Evolutionary conservation across 2,888 invertebrate genomes (phyloP).

Genomic region (Stenodema calcarata): DNA sequence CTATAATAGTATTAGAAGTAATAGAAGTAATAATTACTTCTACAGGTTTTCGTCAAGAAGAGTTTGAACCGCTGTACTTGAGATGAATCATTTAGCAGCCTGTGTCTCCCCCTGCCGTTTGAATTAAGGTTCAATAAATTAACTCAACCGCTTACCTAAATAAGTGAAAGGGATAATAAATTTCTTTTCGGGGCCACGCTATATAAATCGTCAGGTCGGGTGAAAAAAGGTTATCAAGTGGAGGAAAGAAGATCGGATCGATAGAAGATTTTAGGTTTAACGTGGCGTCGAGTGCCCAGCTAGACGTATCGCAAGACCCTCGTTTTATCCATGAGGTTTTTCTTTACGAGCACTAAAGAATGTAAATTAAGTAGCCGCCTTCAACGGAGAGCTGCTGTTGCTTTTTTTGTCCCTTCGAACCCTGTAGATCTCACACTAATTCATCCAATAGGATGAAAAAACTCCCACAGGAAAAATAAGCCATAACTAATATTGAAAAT

Average conservation of each 20-base stretch:
- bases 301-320: neutral
- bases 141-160: neutral
- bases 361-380: neutral
- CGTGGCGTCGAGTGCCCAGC: neutral
- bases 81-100: too few species aligned
- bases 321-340: neutral
- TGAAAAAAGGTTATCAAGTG: slow-evolving; percentile 5
- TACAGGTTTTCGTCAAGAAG: too few species aligned
- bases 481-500: too few species aligned
- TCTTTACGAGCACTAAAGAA: neutral
- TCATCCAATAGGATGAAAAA: too few species aligned
- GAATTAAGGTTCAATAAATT: neutral
- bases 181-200: neutral
- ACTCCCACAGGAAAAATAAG: too few species aligned
- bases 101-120: neutral
- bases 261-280: slow-evolving; percentile 8
- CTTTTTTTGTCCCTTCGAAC: neutral
- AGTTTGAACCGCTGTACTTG: too few species aligned
- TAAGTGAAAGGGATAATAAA: neutral
- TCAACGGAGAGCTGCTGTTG: neutral
- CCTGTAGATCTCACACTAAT: too few species aligned
- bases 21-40: too few species aligned
- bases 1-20: too few species aligned
- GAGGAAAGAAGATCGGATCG: neutral
- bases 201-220: slow-evolving; percentile 7